Percentiles rank a stretch among this genome's conserved stretches.
phyloP scores from a whole-genome alignment of 1,140 invertebrate species.

The Magallana ariakensis region DNA sequence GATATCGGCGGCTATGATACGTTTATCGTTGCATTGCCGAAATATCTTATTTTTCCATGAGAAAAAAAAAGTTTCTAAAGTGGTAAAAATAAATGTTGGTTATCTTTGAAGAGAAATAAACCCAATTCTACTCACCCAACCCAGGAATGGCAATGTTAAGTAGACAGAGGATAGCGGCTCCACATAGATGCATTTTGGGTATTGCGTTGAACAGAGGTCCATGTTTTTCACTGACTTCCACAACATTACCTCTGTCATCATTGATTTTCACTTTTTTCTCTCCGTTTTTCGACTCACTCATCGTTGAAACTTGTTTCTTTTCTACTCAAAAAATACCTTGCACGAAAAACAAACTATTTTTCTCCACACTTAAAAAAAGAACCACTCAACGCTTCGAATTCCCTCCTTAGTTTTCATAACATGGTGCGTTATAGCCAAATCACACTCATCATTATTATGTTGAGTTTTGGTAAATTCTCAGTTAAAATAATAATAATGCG shows the following conservation, averaged over 20 bases:
- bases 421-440: conserved; percentile 21
- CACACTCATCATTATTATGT: neutral
- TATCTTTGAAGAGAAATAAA: too few species aligned
- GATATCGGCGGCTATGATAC: neutral
- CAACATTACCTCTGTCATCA: conserved; percentile 73
- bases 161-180: conserved; percentile 80
- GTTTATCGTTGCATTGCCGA: neutral
- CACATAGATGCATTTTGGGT: conserved; percentile 80
- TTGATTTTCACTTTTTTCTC: conserved; percentile 59
- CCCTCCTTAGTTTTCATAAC: conserved; percentile 2
- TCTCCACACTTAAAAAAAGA: conserved; percentile 7
- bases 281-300: conserved; percentile 34
- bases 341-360: neutral
- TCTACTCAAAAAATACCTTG: neutral
- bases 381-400: neutral
- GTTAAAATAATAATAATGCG: conserved; percentile 32
- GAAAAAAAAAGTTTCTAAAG: too few species aligned
- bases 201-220: conserved; percentile 81
- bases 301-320: neutral
- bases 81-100: too few species aligned
- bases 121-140: conserved; percentile 77
- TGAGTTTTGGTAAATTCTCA: conserved; percentile 22
- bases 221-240: conserved; percentile 80
- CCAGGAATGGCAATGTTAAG: conserved; percentile 81
- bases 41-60: neutral